Evolutionary conservation across 2,888 invertebrate species (phyloP).

Genomic region (Cephus pygmeus): DNA sequence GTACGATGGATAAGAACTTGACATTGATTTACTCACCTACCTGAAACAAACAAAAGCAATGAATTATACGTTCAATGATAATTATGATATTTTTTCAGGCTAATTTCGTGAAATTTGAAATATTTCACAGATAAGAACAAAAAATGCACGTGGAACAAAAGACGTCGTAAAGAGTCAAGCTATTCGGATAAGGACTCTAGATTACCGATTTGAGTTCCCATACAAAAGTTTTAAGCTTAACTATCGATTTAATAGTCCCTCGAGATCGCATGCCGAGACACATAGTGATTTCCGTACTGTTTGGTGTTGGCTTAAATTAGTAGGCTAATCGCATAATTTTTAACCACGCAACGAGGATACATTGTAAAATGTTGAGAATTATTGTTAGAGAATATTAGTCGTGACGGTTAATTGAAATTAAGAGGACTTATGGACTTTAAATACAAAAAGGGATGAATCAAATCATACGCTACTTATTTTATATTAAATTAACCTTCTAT

Average conservation of each 20-base stretch:
- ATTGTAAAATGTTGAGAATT: not conserved
- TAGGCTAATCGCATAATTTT: no score
- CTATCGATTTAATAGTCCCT: not conserved
- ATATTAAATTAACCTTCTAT: not conserved
- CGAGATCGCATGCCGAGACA: not conserved
- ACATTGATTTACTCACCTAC: not conserved
- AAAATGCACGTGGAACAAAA: not conserved
- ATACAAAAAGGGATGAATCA: not conserved
- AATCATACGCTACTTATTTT: not conserved
- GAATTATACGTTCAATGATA: not conserved
- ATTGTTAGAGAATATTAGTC: not conserved
- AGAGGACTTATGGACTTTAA: not conserved
- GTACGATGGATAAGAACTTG: not conserved
- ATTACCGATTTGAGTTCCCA: not conserved
- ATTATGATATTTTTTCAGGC: not conserved
- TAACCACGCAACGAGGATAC: not conserved
- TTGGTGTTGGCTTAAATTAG: not conserved
- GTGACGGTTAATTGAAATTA: not conserved
- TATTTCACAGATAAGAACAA: not conserved
- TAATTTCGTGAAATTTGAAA: no score
- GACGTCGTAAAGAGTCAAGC: not conserved
- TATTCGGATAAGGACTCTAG: not conserved
- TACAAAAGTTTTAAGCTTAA: not conserved
- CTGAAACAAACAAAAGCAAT: not conserved
- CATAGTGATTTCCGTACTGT: not conserved